phyloP scores from a whole-genome alignment of 1,140 invertebrate species.

The Calycopis cecrops region DNA sequence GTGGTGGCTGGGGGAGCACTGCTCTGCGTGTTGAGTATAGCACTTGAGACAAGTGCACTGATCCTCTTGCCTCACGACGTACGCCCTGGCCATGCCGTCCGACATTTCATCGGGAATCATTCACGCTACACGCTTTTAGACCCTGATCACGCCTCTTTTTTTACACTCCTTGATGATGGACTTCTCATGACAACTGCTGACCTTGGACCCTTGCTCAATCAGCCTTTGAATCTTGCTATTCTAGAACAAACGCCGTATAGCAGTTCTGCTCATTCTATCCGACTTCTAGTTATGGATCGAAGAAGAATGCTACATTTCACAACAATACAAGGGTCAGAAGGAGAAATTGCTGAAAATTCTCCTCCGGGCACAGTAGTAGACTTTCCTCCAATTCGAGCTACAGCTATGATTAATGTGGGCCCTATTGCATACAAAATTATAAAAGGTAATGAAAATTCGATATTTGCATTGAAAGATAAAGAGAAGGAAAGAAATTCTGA shows the following conservation, averaged over 20 bases:
- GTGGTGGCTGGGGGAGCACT: constrained; percentile 54
- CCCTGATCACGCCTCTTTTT: constrained; percentile 87
- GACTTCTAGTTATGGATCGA: constrained; percentile 88
- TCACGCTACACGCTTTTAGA: constrained; percentile 82
- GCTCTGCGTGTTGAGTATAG: constrained; percentile 51
- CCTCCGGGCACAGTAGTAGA: constrained; percentile 81
- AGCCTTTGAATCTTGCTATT: constrained; percentile 86
- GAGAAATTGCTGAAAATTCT: constrained; percentile 85
- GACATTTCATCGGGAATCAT: constrained; percentile 78
- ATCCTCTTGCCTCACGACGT: constrained; percentile 87
- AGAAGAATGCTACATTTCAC: constrained; percentile 87
- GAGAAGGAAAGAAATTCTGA: constrained; percentile 74
- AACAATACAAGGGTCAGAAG: constrained; percentile 76
- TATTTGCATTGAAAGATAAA: constrained; percentile 82
- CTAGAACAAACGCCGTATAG: constrained; percentile 86
- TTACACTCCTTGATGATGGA: constrained; percentile 90
- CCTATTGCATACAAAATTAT: constrained; percentile 87
- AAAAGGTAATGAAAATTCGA: constrained; percentile 80
- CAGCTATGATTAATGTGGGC: constrained; percentile 68
- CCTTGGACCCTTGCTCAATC: constrained; percentile 85
- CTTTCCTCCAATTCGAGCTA: constrained; percentile 80
- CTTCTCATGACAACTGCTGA: constrained; percentile 93
- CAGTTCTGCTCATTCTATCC: constrained; percentile 86
- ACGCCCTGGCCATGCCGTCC: constrained; percentile 89
- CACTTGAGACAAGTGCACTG: constrained; percentile 55